These are phyloP conservation scores for Oxystoma pomonae DNA, from an alignment of 2,888 invertebrate genomes.

Conservation along the genomic window DNA sequence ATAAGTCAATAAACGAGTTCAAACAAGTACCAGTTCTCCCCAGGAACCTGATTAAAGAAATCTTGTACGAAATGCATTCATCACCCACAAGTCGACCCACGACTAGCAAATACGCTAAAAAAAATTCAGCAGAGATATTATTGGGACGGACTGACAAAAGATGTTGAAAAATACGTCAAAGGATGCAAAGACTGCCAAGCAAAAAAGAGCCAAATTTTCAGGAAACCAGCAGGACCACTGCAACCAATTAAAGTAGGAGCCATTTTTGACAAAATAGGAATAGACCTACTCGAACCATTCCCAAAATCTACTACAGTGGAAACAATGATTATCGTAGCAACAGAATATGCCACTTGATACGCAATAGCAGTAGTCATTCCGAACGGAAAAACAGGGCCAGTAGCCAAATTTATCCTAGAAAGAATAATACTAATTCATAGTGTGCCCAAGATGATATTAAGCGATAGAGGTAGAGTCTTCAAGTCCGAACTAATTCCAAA, in stretches of 20 bases:
- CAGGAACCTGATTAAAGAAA: not conserved
- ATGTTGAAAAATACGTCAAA: not conserved
- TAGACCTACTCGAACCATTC: conserved; percentile 27
- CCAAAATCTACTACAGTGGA: conserved; percentile 20
- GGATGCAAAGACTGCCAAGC: conserved; percentile 21
- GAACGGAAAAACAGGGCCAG: conserved; percentile 4
- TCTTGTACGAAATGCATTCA: not conserved
- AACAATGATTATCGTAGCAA: conserved; percentile 26
- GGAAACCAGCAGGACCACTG: conserved; percentile 12
- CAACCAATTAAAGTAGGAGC: conserved; percentile 7
- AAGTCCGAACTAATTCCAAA: conserved; percentile 6
- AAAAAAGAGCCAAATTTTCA: conserved; percentile 9
- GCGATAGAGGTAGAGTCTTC: conserved; percentile 2
- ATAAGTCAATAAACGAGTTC: not conserved
- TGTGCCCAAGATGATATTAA: not conserved
- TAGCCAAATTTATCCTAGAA: conserved; percentile 8
- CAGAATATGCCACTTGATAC: conserved; percentile 26
- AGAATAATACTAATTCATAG: conserved; percentile 1
- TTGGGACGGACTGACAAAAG: not conserved
- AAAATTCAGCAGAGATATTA: not conserved
- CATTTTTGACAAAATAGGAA: conserved; percentile 20
- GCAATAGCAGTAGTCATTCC: conserved; percentile 3
- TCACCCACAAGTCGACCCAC: not conserved
- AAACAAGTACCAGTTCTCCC: not conserved
- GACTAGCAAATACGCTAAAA: not conserved